Evolutionary conservation across 2,797 vertebrate genomes (phyloP), one percentile per base, ranked within the genome.

Genomic region (Miichthys miiuy): DNA sequence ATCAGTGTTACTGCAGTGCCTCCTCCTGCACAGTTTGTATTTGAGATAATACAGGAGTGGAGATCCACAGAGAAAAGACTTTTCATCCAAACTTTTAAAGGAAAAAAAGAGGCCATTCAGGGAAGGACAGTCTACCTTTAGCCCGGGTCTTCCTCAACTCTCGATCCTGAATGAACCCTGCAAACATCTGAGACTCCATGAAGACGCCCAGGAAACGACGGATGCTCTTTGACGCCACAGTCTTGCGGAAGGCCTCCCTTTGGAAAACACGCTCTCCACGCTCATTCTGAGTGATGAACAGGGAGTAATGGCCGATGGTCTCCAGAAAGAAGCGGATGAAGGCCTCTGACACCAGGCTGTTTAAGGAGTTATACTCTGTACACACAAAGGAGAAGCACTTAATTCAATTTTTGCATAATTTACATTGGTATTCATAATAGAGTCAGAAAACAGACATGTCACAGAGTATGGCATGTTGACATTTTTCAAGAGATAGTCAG

Each of bases 121-220:
- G n/a, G n/a, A 82, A 58, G 7, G 3, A 7, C 30, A 21, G n/a
- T 72, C 42, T 94, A 99, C 98, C 98, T 96, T 99, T 99, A n/a
- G 97, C 98, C 57, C 98, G 92, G 85, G 97, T 97, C 87, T 99
- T 99, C 75, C 98, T 95, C 81, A 99, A 95, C 92, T 99, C 98
- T 51, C 97, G 94, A 92, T 99, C 98, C 94, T 99, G 98, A 91
- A 99, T 99, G 93, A 99, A 99, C 38, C 98, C 98, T 13, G 98
- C 96, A 60, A 99, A 99, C 98, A 99, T 99, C 94, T 99, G 98
- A 58, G 98, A 99, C 92, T 99, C 98, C 98, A 99, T 99, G 93
- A 99, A 99, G 87, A 99, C 98, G 34, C 98, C 97, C 81, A 99
- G 94, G 92, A 99, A 99, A 81, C 98, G 97, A 0, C 98, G 98